A percentile compares a stretch with the other conserved stretches of the same genome.
Conservation (phyloP, 1,140 invertebrate genomes). For the Drosophila sucinea region DNA sequence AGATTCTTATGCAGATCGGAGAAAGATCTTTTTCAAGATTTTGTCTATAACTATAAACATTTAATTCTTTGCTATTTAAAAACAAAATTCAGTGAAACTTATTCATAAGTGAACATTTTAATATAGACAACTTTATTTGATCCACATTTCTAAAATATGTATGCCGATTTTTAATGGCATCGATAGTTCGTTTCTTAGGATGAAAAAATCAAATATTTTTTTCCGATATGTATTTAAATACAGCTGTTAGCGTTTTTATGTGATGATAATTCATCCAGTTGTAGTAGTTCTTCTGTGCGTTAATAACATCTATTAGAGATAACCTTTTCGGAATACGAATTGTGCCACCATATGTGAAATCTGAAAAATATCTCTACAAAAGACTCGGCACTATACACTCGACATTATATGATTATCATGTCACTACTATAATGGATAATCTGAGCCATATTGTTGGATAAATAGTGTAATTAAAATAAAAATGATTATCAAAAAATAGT, state of each 20-base stretch:
- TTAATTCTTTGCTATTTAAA: too few species aligned
- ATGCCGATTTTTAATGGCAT: neutral
- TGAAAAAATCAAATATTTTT: too few species aligned
- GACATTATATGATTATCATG: neutral
- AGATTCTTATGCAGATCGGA: too few species aligned
- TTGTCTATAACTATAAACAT: too few species aligned
- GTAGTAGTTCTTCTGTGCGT: neutral
- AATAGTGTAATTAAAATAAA: slow-evolving; percentile 4
- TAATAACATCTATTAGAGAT: neutral
- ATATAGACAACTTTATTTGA: neutral
- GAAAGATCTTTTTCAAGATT: too few species aligned
- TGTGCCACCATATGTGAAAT: slow-evolving; percentile 5
- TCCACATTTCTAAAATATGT: neutral
- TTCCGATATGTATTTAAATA: too few species aligned
- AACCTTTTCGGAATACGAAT: neutral
- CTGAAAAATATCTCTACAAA: neutral
- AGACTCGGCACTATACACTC: slow-evolving; percentile 7
- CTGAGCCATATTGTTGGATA: slow-evolving; percentile 10
- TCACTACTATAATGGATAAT: slow-evolving; percentile 4
- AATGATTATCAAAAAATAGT: neutral
- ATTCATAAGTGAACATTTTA: neutral
- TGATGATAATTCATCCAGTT: neutral
- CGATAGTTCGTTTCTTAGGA: too few species aligned
- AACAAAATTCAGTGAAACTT: neutral
- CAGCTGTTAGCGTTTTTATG: too few species aligned